Evolutionary conservation across 2,797 vertebrate genomes (phyloP), one percentile per base, ranked within the genome.

Genomic region (Hyperoplus immaculatus): DNA sequence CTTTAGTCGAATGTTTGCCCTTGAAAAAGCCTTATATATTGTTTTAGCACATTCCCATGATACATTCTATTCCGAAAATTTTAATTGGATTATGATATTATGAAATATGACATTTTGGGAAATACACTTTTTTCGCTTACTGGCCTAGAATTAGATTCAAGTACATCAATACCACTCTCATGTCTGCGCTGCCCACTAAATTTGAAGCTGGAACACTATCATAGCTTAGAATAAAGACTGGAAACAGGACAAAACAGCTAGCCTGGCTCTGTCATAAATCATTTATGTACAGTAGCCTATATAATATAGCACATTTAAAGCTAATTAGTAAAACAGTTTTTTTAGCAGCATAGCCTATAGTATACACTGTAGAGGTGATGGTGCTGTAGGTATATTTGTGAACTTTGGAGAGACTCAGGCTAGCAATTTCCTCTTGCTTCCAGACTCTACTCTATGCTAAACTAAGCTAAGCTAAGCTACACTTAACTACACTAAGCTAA

Each of bases 1-100:
- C 46, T 51, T 54, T 14, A 1, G 8, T 64, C 5, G 56, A 46
- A 41, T 16, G 8, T 8, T 46, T 58, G 62, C 15, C 5, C 45
- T 16, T 21, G 12, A n/a, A 39, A 42, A 43, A 36, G 42, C 0
- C 29, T 49, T 4, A 49, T 38, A 18, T 43, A 8, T 13, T 66
- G 74, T 78, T 81, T 78, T 81, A 78, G 68, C 72, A 78, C 68
- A 21, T 54, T 71, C 70, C 10, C 18, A 53, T 65, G 4, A 15
- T 51, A 51, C 18, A 36, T 61, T 38, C 13, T 4, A 54, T 16
- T 29, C 6, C 29, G 14, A 46, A 38, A 1, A 49, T 59, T 4
- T 12, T 16, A 55, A 59, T 55, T 7, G 15, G 21, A 54, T 43
- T 59, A 29, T 9, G 39, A 60, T 46, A 15, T 36, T 15, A 51